Evolutionary conservation across 2,888 invertebrate species (phyloP).

Genomic region (Microctonus aethiopoides): DNA sequence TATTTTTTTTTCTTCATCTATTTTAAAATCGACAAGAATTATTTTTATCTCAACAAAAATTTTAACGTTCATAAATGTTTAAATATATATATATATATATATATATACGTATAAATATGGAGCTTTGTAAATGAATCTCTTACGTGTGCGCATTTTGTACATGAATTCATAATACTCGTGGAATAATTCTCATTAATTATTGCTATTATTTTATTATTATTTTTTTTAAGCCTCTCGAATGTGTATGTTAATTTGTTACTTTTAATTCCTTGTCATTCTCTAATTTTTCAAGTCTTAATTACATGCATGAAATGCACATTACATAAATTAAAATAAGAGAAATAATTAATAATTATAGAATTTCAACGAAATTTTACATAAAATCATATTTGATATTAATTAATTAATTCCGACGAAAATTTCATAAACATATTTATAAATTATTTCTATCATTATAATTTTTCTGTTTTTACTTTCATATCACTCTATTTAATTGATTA

Average conservation of each 20-base stretch:
- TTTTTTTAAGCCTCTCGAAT: background rate
- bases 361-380: too few species aligned
- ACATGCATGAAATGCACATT: background rate
- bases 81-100: constrained; percentile 16
- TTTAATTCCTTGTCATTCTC: background rate
- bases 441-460: too few species aligned
- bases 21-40: background rate
- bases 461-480: too few species aligned
- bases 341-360: too few species aligned
- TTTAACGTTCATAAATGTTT: background rate
- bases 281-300: background rate
- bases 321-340: too few species aligned
- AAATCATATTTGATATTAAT: too few species aligned
- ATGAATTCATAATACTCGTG: constrained; percentile 16
- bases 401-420: too few species aligned
- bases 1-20: background rate
- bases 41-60: background rate
- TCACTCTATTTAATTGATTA: too few species aligned
- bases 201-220: background rate
- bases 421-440: background rate
- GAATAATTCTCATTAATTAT: constrained; percentile 12
- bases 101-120: constrained; percentile 20
- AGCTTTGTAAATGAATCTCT: constrained; percentile 35
- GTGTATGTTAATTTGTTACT: background rate
- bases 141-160: constrained; percentile 10